Percentiles rank a stretch among this genome's conserved stretches.
Evolutionary conservation across 2,113 vertebrate species (phyloP).

Genomic region (Leuciscus idus): DNA sequence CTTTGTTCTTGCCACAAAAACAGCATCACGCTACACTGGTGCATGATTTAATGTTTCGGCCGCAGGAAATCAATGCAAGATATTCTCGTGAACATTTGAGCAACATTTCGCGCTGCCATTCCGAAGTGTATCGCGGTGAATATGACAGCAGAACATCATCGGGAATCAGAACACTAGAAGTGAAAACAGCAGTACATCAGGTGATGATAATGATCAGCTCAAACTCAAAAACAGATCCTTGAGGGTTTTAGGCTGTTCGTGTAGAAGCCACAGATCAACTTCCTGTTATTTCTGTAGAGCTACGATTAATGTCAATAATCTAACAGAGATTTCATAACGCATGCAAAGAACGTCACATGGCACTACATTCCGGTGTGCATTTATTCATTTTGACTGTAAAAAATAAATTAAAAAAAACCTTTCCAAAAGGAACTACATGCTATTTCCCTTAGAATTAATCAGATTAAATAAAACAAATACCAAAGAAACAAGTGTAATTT

Average conservation of each 20-base stretch:
- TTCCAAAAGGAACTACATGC: neutral
- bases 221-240: constrained; percentile 22
- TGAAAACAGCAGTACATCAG: neutral
- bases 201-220: constrained; percentile 6
- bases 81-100: neutral
- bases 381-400: neutral
- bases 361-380: neutral
- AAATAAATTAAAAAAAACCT: neutral
- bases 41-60: neutral
- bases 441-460: neutral
- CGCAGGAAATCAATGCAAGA: neutral
- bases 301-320: neutral
- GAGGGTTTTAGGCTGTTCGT: constrained; percentile 34
- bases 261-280: constrained; percentile 52
- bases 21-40: neutral
- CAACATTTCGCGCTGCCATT: neutral
- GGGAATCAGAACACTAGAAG: neutral
- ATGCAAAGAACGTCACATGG: neutral
- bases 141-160: neutral
- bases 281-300: constrained; percentile 60
- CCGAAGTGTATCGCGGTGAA: neutral
- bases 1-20: neutral
- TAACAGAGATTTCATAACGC: neutral
- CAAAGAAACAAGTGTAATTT: neutral
- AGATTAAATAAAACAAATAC: neutral